phyloP scores from a whole-genome alignment of 2,113 vertebrate genomes.

The Sinocyclocheilus rhinocerous region DNA sequence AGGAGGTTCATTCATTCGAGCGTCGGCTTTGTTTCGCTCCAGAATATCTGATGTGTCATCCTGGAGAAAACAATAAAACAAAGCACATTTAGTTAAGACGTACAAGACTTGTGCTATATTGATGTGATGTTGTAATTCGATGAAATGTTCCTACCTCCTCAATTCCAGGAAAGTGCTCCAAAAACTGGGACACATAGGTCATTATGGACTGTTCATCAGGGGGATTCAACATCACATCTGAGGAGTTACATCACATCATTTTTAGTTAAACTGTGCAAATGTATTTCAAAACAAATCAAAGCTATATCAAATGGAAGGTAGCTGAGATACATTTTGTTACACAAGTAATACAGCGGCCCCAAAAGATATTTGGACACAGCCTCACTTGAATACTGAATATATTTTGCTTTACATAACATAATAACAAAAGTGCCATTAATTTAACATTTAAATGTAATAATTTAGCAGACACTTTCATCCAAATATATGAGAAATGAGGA shows the following conservation, averaged over 20 bases:
- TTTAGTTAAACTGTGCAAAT: background rate
- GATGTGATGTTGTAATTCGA: background rate
- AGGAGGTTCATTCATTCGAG: slow-evolving; percentile 55
- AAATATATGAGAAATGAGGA: no score
- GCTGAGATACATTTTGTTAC: background rate
- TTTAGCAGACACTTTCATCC: background rate
- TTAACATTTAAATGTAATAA: background rate
- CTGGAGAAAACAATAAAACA: slow-evolving; percentile 53
- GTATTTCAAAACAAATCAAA: slow-evolving; percentile 25
- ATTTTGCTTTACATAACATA: background rate
- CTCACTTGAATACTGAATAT: background rate
- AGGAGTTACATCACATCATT: slow-evolving; percentile 5
- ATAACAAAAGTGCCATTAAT: background rate
- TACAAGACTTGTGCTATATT: background rate
- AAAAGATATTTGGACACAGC: background rate
- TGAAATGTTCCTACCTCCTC: slow-evolving; percentile 79
- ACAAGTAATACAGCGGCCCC: background rate
- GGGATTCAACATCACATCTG: slow-evolving; percentile 87
- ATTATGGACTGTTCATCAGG: slow-evolving; percentile 94
- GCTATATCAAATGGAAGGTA: background rate
- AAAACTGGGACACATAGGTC: slow-evolving; percentile 93
- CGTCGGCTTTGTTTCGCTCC: slow-evolving; percentile 69
- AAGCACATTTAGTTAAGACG: slow-evolving; percentile 19
- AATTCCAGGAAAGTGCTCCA: slow-evolving; percentile 90
- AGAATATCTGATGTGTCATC: slow-evolving; percentile 64